These are phyloP conservation scores for Chironomus tepperi DNA, from an alignment of 1,140 invertebrate genomes.

Conservation along the genomic window DNA sequence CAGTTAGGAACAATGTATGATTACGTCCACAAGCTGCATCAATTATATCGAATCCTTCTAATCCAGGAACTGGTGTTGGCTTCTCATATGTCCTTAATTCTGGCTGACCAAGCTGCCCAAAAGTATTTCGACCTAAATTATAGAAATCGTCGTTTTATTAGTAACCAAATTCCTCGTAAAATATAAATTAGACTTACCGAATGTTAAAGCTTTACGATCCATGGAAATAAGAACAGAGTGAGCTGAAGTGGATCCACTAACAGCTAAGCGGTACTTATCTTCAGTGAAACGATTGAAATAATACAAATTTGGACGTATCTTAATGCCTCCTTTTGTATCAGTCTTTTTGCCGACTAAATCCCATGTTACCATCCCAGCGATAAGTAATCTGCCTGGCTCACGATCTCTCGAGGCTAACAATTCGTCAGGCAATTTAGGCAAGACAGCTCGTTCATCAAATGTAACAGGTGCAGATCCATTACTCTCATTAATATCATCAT, in stretches of 20 bases:
- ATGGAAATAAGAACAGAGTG: conserved; percentile 79
- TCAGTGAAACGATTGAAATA: conserved; percentile 55
- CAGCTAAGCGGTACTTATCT: conserved; percentile 57
- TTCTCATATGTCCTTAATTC: conserved; percentile 63
- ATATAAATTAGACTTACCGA: conserved; percentile 44
- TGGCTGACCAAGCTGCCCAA: conserved; percentile 79
- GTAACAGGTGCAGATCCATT: conserved; percentile 45
- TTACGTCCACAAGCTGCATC: conserved; percentile 76
- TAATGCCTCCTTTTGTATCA: conserved; percentile 45
- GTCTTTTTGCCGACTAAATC: conserved; percentile 50
- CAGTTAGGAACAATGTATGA: conserved; percentile 82
- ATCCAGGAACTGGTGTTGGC: conserved; percentile 62
- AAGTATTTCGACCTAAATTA: conserved; percentile 59
- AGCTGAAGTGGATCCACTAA: conserved; percentile 68
- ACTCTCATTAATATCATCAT: conserved; percentile 29
- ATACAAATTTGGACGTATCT: conserved; percentile 53
- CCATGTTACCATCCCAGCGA: conserved; percentile 56
- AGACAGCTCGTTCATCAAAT: conserved; percentile 41
- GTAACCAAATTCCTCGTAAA: no score
- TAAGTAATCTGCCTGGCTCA: conserved; percentile 48
- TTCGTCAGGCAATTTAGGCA: conserved; percentile 47
- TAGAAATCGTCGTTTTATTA: conserved; percentile 33
- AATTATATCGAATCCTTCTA: conserved; percentile 71
- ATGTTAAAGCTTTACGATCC: conserved; percentile 73
- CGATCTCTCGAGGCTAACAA: conserved; percentile 51